Base-by-base conservation (phyloP, 2,797 vertebrate genomes). In the Brachyalestes nurse region DNA sequence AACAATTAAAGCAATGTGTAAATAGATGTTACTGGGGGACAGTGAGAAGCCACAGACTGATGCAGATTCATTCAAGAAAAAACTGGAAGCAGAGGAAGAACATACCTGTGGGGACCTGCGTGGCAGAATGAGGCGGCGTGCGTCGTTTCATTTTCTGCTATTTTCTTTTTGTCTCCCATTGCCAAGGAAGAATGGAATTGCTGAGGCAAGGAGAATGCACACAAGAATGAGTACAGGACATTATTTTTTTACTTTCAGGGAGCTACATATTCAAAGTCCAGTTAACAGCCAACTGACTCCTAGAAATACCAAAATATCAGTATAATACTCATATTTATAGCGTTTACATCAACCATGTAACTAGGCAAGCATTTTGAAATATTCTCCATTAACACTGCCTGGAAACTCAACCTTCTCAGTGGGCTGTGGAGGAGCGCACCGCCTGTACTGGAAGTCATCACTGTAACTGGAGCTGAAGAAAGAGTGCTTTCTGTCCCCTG, bases 81-180 rank as follows among this genome's bases (percentile, higher is more conserved):
- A 12, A 47, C 12, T 47, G 7, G 45, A 47, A 47, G 45, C 10
- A 71, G 4, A 6, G 17, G 12, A n/a, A 55, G 5, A 74, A 57
- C 51, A 67, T 84, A 90, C 89, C 88, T 88, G 65, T 49, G 64
- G 23, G 19, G 76, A 21, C 7, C 10, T 0, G 82, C 78, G 6
- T 34, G 19, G 42, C 10, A 66, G 82, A 90, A 91, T 23, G 87
- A 86, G 4, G 58, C 60, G 19, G 61, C 13, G 0, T 90, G 62
- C 19, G 82, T 90, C 0, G 87, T 91, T 80, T 84, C 12, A 61
- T 21, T 88, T 61, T 90, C 82, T 6, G 53, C 14, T 51, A 66
- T 85, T 85, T 85, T 90, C 53, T 55, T 38, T 45, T 77, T 82
- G 84, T 91, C 84, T 70, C 90, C 87, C 58, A 91, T 83, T 10